Evolutionary conservation across 1,140 invertebrate genomes (phyloP), one percentile per base, ranked within the genome.

Genomic region (Cydia splendana): DNA sequence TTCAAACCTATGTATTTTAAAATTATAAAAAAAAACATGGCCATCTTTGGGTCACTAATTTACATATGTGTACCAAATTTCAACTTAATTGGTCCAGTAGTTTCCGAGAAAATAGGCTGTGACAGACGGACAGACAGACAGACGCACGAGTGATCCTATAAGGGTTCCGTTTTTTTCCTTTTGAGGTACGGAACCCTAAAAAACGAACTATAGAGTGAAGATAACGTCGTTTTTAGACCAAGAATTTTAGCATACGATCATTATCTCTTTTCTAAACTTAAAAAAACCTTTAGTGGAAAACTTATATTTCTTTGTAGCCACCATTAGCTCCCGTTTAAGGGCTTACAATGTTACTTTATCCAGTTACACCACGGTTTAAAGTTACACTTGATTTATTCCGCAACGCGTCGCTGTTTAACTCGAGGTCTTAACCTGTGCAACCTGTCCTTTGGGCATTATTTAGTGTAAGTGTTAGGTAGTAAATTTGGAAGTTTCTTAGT

Each of bases 401-500:
- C 65, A 69, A 69, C 65, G 65, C 53, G n/a, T 57, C 53, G 4
- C 53, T 57, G 53, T 30, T 69, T 69, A 69, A 69, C 65, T 30
- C 65, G 65, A 65, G 65, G 65, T 69, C 65, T 69, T 69, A 69
- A 69, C 65, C 65, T 69, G 65, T 30, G 34, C 30, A 34, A 69
- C 24, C 65, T 69, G 65, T 69, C 65, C 65, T 69, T 65, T 30
- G 10, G 20, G 28, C 30, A 10, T 69, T 69, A 69, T 69, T 69
- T 69, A 69, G 65, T 69, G 65, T 69, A 69, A 38, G 65, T 34
- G 28, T 34, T 65, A 65, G 65, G 65, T 65, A 34, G 30, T 69
- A 69, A 69, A 69, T 69, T 69, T 34, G 65, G 65, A 34, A 34
- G 65, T 69, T 13, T 69, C 30, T 69, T 69, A 20, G n/a, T 57